Base-by-base conservation (phyloP, 2,888 invertebrate genomes). In the Dicyrtoma fusca region DNA sequence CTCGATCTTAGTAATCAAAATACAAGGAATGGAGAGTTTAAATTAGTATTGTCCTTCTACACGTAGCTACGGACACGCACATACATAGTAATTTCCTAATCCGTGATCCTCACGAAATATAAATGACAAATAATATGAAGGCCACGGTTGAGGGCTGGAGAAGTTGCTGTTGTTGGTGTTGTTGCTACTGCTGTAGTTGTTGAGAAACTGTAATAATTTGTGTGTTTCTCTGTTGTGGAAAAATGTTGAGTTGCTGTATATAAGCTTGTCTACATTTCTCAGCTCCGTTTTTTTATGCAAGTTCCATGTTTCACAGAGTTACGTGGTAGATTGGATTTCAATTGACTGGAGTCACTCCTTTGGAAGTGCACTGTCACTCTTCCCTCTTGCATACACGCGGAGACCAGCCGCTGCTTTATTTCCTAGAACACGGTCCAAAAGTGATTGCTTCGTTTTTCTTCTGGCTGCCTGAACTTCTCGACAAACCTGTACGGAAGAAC, bases 341-440 rank as follows among this genome's bases (percentile, higher is more conserved):
- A 55, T 71, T 62, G 66, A 45, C 55, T 72, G 59, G 34, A 51
- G 17, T 73, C 65, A 91, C 83, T 93, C 92, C 84, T 93, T 93
- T 11, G 93, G 93, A 79, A 94, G 85, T 42, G 92, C 92, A 82
- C 92, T 92, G 82, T 94, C 94, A 84, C 94, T 94, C 83, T 94
- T 94, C 61, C 94, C 94, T 73, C 94, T 86, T 17, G 90, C 91
- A 83, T 94, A 94, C 62, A 91, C 89, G 76, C 89, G 86, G 11
- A 87, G 83, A 75, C 89, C 88, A 23, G 81, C 79, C 13, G 80
- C 79, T 13, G 79, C 78, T 64, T 80, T 80, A 65, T 80, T 88
- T 44, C 94, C 93, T 61, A 94, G 85, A 91, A 94, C 93, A 73
- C 94, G 86, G 82, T 92, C 92, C 47, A 92, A 83, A 2, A 94